Conservation (phyloP, 2,888 invertebrate species). For the Saturnia pavonia region DNA sequence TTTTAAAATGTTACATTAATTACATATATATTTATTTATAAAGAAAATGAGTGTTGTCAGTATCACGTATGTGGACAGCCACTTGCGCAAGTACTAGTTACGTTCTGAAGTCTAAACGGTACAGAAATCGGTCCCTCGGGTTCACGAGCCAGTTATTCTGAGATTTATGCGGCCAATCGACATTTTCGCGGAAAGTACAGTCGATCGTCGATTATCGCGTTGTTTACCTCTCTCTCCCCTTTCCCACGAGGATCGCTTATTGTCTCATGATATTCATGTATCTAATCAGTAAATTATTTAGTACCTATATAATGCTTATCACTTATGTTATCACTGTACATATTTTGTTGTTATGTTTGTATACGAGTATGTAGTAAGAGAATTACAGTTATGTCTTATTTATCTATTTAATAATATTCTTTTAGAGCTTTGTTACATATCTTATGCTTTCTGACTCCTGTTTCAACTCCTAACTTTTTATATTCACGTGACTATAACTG, state of each 20-base stretch:
- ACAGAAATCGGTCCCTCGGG: slow-evolving; percentile 31
- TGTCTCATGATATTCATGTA: slow-evolving; percentile 23
- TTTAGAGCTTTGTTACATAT: not conserved
- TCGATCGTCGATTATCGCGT: slow-evolving; percentile 36
- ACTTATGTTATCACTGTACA: not conserved
- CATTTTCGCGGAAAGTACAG: slow-evolving; percentile 32
- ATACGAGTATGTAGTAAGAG: not conserved
- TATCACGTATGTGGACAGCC: not conserved
- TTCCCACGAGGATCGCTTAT: slow-evolving; percentile 16
- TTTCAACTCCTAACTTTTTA: not conserved
- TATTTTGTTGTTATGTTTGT: not conserved
- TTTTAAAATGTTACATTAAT: no score
- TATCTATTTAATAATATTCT: not conserved
- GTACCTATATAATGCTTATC: not conserved
- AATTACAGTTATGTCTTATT: not conserved
- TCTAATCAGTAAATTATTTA: slow-evolving; percentile 2
- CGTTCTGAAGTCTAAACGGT: slow-evolving; percentile 33
- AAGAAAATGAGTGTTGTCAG: not conserved
- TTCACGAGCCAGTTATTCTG: slow-evolving; percentile 33
- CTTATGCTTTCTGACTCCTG: not conserved
- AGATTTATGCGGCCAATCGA: slow-evolving; percentile 45
- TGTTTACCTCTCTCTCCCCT: slow-evolving; percentile 30
- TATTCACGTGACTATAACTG: not conserved
- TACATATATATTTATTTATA: not conserved
- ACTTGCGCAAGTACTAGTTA: slow-evolving; percentile 24